These are phyloP conservation scores for Drosophila monieri DNA, from an alignment of 2,888 invertebrate genomes.

Conservation along the genomic window DNA sequence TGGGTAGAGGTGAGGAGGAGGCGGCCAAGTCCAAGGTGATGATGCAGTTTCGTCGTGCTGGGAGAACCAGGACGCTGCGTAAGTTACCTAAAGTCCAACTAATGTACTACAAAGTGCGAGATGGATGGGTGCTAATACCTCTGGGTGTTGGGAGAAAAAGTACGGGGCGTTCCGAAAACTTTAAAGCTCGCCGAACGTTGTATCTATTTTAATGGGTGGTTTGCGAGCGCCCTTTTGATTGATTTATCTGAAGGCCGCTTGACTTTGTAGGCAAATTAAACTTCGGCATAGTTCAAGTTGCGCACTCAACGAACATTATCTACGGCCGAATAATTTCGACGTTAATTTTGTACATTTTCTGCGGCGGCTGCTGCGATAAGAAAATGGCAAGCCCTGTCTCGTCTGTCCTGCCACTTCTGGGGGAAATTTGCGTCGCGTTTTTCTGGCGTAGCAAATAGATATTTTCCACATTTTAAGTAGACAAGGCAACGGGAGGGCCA, in stretches of 20 bases:
- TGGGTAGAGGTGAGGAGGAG: constrained; percentile 16
- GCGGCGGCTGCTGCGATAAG: constrained; percentile 58
- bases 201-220: constrained; percentile 33
- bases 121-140: neutral
- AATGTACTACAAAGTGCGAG: neutral
- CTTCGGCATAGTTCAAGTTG: constrained; percentile 54
- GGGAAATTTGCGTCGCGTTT: constrained; percentile 55
- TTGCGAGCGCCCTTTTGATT: constrained; percentile 61
- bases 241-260: constrained; percentile 70
- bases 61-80: constrained; percentile 6
- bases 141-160: too few species aligned
- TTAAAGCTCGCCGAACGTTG: constrained; percentile 64
- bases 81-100: too few species aligned
- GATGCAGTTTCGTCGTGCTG: constrained; percentile 67
- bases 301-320: constrained; percentile 74
- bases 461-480: constrained; percentile 78
- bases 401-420: neutral
- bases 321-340: constrained; percentile 79
- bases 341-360: constrained; percentile 62
- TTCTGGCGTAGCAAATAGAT: constrained; percentile 78
- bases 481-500: constrained; percentile 38
- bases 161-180: constrained; percentile 35
- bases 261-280: constrained; percentile 76
- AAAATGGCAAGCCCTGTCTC: constrained; percentile 41
- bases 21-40: constrained; percentile 60